Evolutionary conservation across 2,113 vertebrate genomes (phyloP).

Genomic region (human): GRCh38 chr9:81374001-81374500

Average conservation of each 20-base stretch:
- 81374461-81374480: background rate
- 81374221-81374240: background rate
- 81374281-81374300: background rate
- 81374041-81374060: background rate
- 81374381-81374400: background rate
- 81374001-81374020: background rate
- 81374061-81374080: background rate
- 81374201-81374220: background rate
- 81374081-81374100: background rate
- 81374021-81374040: background rate
- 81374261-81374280: background rate
- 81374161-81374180: background rate
- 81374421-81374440: background rate
- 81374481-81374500: background rate
- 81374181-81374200: background rate
- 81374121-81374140: background rate
- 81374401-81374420: background rate
- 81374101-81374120: conserved; percentile 21
- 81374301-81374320: background rate
- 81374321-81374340: background rate
- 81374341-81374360: background rate
- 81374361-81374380: background rate
- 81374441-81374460: background rate
- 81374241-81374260: background rate
- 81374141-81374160: background rate